Percentiles rank a stretch among this genome's conserved stretches.
These are phyloP conservation scores for Bombus pyrosoma DNA, from an alignment of 1,140 invertebrate species.

Conservation along the genomic window DNA sequence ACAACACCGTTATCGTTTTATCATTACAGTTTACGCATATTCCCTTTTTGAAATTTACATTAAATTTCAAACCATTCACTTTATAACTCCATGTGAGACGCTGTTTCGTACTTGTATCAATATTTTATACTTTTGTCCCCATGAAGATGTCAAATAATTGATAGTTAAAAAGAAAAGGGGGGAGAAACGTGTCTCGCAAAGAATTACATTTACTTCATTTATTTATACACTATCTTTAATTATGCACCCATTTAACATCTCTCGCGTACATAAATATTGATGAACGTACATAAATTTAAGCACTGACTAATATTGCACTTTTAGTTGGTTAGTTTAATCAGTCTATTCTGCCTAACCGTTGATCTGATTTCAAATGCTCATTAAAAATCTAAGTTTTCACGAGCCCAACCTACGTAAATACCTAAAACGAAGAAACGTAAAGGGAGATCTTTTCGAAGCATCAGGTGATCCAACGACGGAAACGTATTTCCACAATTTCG, in stretches of 20 bases:
- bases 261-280: not conserved
- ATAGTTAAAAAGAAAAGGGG: not conserved
- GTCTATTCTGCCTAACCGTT: not conserved
- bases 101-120: not conserved
- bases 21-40: not conserved
- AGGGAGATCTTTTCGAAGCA: no score
- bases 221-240: not conserved
- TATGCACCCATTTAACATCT: not conserved
- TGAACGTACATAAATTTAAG: no score
- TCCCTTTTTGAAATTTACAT: not conserved
- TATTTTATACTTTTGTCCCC: not conserved
- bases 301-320: no score
- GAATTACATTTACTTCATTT: not conserved
- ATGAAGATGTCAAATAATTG: not conserved
- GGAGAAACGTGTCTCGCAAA: no score
- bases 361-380: not conserved
- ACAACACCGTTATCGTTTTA: not conserved
- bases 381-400: not conserved
- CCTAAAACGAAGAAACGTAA: not conserved
- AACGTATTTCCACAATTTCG: not conserved
- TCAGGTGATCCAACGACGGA: not conserved
- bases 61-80: not conserved
- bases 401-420: not conserved
- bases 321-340: not conserved
- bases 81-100: not conserved